Evolutionary conservation across 2,113 vertebrate species (phyloP).

Genomic region (Clarias magur): DNA sequence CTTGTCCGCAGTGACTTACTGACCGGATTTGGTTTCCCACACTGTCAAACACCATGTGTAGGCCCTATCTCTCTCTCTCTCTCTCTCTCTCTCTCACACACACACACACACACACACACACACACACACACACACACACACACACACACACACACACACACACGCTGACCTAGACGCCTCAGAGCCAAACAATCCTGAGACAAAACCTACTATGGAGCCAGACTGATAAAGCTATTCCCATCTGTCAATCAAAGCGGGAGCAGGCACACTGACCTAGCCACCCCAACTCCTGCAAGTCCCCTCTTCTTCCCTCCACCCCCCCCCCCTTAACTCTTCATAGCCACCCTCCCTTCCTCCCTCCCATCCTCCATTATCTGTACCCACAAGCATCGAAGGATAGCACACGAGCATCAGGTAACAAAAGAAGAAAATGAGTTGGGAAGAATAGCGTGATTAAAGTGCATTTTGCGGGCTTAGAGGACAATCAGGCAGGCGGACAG

Average conservation of each 20-base stretch:
- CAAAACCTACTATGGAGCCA: constrained; percentile 59
- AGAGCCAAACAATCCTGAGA: constrained; percentile 53
- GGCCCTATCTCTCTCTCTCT: constrained; percentile 23
- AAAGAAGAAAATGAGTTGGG: constrained; percentile 12
- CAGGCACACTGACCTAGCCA: constrained; percentile 46
- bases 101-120: too few relatives aligned
- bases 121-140: too few relatives aligned
- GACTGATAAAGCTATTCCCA: constrained; percentile 67
- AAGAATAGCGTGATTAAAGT: constrained; percentile 44
- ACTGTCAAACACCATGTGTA: constrained; percentile 25
- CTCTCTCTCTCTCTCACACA: constrained; percentile 42
- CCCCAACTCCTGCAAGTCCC: constrained; percentile 14
- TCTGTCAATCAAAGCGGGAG: constrained; percentile 66
- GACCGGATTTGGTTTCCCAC: constrained; percentile 37
- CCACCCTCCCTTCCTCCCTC: neutral
- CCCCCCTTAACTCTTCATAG: neutral
- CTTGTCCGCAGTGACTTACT: constrained; percentile 22
- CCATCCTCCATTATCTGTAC: constrained; percentile 30
- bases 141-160: too few relatives aligned
- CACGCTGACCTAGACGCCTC: constrained; percentile 48
- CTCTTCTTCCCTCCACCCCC: constrained; percentile 9
- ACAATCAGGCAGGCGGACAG: constrained; percentile 14
- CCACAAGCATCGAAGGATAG: constrained; percentile 34
- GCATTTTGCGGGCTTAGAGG: constrained; percentile 35
- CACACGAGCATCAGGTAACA: constrained; percentile 51